These are phyloP conservation scores for Empidonax alnorum DNA, from an alignment of 2,113 vertebrate genomes.

Conservation along the genomic window DNA sequence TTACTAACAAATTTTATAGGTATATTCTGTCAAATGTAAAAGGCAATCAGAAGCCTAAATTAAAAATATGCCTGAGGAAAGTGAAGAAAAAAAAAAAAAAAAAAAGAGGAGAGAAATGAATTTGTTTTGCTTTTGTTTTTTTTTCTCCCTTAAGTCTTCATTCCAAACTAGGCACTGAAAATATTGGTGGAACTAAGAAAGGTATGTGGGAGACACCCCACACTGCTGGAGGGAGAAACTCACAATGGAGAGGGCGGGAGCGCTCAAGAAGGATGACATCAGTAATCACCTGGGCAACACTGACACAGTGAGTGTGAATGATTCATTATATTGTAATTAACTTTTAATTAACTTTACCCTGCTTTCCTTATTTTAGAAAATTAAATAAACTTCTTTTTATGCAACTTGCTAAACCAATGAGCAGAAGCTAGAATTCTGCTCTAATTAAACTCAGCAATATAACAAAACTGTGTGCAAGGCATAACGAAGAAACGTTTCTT, in stretches of 20 bases:
- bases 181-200: not conserved
- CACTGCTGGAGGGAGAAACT: not conserved
- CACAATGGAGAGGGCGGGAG: not conserved
- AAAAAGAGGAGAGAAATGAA: not conserved
- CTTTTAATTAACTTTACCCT: slow-evolving; percentile 78
- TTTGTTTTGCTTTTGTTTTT: not conserved
- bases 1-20: slow-evolving; percentile 81
- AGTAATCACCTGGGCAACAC: slow-evolving; percentile 66
- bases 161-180: not conserved
- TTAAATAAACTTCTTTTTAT: slow-evolving; percentile 81
- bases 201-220: not conserved
- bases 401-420: slow-evolving; percentile 66
- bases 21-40: slow-evolving; percentile 79
- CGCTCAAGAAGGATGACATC: slow-evolving; percentile 48
- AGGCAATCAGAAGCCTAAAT: slow-evolving; percentile 74
- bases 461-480: slow-evolving; percentile 60
- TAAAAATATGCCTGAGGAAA: slow-evolving; percentile 69
- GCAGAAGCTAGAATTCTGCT: slow-evolving; percentile 61
- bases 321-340: slow-evolving; percentile 78
- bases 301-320: slow-evolving; percentile 56
- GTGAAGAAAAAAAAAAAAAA: not conserved
- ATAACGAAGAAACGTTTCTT: slow-evolving; percentile 67
- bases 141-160: not conserved
- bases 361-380: slow-evolving; percentile 79
- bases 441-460: slow-evolving; percentile 73